Percentiles rank a stretch among this genome's conserved stretches.
phyloP scores from a whole-genome alignment of 2,113 vertebrate genomes.

The Rhinopomastus cyanomelas region DNA sequence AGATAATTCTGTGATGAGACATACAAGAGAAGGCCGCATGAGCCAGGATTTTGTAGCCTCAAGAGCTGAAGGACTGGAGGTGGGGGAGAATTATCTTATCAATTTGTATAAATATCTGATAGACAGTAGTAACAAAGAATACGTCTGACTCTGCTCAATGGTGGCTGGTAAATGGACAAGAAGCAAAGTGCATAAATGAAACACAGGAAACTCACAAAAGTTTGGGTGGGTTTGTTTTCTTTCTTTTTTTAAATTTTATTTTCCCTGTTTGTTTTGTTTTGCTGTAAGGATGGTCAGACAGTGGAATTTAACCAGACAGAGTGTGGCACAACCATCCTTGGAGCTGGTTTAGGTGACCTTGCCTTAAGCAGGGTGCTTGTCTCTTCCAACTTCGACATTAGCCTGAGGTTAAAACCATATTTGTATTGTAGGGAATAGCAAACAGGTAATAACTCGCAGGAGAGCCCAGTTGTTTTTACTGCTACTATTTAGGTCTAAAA shows the following conservation, averaged over 20 bases:
- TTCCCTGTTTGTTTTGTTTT: not conserved
- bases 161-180: not conserved
- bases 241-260: too few relatives aligned
- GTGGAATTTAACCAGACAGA: not conserved
- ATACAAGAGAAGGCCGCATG: not conserved
- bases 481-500: not conserved
- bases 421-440: not conserved
- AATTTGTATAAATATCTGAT: rapidly evolving
- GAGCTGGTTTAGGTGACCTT: not conserved
- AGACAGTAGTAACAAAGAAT: not conserved
- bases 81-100: not conserved
- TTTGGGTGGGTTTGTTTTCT: not conserved
- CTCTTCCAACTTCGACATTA: not conserved
- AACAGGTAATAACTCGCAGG: not conserved
- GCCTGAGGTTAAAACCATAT: not conserved
- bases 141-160: not conserved
- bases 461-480: not conserved
- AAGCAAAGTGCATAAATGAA: not conserved
- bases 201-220: not conserved
- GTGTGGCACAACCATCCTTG: not conserved
- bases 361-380: not conserved
- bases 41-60: not conserved
- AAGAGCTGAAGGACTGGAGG: not conserved
- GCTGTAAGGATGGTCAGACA: not conserved
- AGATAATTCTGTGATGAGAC: too few relatives aligned